phyloP scores from a whole-genome alignment of 2,113 vertebrate species.

The Trogon melanurus region DNA sequence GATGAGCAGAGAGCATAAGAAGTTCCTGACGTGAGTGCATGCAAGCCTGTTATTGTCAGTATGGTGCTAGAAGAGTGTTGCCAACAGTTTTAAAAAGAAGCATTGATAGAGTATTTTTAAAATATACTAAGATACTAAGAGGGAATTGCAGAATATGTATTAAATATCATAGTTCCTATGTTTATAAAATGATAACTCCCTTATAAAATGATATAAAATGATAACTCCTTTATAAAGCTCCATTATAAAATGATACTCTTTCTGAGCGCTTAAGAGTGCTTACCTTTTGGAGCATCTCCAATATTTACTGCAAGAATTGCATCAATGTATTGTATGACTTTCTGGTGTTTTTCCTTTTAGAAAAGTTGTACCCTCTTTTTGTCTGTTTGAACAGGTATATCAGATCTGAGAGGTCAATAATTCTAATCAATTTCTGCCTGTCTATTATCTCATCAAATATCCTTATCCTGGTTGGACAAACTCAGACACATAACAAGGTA shows the following conservation, averaged over 20 bases:
- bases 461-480: constrained; percentile 97
- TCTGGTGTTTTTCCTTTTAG: not conserved
- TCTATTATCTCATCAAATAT: constrained; percentile 99
- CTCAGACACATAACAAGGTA: constrained; percentile 98
- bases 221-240: not conserved
- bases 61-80: not conserved
- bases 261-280: not conserved
- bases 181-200: not conserved
- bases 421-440: constrained; percentile 98
- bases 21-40: not conserved
- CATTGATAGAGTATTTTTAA: not conserved
- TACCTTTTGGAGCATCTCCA: not conserved
- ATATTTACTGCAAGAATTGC: not conserved
- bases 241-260: not conserved
- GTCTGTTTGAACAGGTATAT: constrained; percentile 87
- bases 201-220: not conserved
- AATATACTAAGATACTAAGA: not conserved
- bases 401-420: constrained; percentile 96
- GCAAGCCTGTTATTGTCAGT: not conserved
- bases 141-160: not conserved
- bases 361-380: constrained; percentile 24
- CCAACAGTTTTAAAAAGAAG: not conserved
- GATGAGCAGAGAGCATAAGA: not conserved
- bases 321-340: not conserved
- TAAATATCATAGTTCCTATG: not conserved